Conservation (phyloP, 2,888 invertebrate species). For the Lobophora halterata region DNA sequence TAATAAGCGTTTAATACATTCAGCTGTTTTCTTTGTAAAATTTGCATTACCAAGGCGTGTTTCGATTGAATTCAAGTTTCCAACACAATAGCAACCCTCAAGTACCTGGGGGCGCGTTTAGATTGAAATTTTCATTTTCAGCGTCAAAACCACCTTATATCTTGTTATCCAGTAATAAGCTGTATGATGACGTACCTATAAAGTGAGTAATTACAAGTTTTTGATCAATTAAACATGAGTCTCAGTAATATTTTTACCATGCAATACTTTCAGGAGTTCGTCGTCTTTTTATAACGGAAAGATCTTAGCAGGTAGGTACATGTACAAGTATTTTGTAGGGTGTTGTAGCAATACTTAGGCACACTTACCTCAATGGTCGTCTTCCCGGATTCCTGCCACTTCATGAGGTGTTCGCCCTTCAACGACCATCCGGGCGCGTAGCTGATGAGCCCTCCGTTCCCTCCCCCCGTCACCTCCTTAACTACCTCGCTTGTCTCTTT, state of each 20-base stretch:
- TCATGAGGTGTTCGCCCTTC: conserved; percentile 82
- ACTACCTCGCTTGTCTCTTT: conserved; percentile 56
- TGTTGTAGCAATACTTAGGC: conserved; percentile 3
- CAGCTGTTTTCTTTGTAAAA: conserved; percentile 13
- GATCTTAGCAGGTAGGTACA: neutral
- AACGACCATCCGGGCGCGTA: conserved; percentile 83
- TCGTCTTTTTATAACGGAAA: too few species aligned
- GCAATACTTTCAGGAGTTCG: too few species aligned
- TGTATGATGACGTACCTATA: conserved; percentile 63
- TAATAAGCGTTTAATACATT: conserved; percentile 11
- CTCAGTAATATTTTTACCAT: too few species aligned
- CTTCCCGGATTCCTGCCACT: conserved; percentile 82
- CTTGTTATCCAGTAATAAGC: conserved; percentile 47
- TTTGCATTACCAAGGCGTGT: conserved; percentile 18
- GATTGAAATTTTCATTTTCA: conserved; percentile 75
- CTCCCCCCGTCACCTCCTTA: conserved; percentile 43
- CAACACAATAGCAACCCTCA: conserved; percentile 40
- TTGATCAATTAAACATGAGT: too few species aligned
- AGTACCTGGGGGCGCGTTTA: conserved; percentile 68
- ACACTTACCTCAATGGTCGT: conserved; percentile 78
- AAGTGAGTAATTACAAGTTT: conserved; percentile 11
- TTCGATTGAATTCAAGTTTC: conserved; percentile 45
- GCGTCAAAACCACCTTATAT: conserved; percentile 50
- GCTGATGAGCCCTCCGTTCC: conserved; percentile 78
- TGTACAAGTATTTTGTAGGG: neutral